Evolutionary conservation across 2,113 vertebrate genomes (phyloP).

Genomic region (Albula glossodonta): DNA sequence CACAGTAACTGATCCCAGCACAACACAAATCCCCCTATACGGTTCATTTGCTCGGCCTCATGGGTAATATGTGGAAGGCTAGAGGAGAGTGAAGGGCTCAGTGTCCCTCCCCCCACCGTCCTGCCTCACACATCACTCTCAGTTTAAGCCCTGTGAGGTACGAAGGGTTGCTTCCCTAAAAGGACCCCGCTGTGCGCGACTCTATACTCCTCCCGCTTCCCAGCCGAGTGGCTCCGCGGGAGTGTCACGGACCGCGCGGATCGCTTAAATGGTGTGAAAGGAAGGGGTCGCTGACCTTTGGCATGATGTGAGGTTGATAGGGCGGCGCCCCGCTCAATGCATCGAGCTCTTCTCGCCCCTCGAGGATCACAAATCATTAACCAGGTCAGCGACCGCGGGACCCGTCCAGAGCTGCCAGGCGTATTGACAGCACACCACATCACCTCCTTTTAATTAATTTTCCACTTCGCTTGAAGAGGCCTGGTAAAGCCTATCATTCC

Average conservation of each 20-base stretch:
- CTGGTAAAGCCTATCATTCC: not conserved
- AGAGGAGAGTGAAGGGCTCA: not conserved
- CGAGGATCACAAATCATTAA: constrained; percentile 14
- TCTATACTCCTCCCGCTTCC: constrained; percentile 6
- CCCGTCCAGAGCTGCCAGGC: not conserved
- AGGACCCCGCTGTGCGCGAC: not conserved
- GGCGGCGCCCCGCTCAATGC: not conserved
- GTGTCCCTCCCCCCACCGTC: not conserved
- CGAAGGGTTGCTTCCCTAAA: not conserved
- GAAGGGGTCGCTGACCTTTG: constrained; percentile 25
- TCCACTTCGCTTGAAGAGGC: not conserved
- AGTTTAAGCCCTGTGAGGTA: not conserved
- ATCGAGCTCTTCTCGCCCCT: not conserved
- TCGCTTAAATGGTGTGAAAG: not conserved
- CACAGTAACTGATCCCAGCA: not conserved
- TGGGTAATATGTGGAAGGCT: not conserved
- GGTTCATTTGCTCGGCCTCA: not conserved
- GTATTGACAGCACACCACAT: not conserved
- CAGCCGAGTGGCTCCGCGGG: not conserved
- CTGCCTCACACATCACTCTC: not conserved
- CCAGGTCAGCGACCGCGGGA: constrained; percentile 15
- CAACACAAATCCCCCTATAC: not conserved
- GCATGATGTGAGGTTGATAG: constrained; percentile 13
- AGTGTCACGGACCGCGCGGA: not conserved
- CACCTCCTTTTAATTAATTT: not conserved